phyloP scores from a whole-genome alignment of 64 coral and sea anemone genomes.

The Porites australiensis region DNA sequence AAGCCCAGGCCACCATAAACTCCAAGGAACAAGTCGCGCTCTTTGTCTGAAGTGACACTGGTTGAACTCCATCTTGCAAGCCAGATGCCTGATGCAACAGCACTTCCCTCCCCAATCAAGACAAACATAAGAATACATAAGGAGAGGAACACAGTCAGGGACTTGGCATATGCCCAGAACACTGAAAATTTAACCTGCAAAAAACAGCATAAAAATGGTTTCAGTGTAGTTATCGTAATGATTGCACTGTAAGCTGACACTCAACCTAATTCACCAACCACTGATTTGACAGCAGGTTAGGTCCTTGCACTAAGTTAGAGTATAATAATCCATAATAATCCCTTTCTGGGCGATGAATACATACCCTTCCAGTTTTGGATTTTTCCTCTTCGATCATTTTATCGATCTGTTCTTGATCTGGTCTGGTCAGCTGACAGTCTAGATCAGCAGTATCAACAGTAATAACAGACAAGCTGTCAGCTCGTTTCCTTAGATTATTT shows the following conservation, averaged over 20 bases:
- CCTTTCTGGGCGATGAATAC: not conserved
- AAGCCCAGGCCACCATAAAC: conserved; percentile 82
- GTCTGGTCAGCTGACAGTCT: conserved; percentile 53
- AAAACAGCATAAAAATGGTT: not conserved
- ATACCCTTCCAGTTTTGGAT: conserved; percentile 76
- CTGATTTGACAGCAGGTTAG: too few species aligned
- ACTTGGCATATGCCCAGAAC: conserved; percentile 64
- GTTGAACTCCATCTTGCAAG: conserved; percentile 85
- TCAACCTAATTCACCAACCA: too few species aligned
- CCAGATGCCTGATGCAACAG: conserved; percentile 80
- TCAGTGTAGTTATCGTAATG: not conserved
- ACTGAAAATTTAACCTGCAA: conserved; percentile 81
- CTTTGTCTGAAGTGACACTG: conserved; percentile 62
- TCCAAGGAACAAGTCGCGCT: conserved; percentile 58
- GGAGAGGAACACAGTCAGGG: conserved; percentile 39
- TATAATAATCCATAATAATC: too few species aligned
- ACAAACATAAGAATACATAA: conserved; percentile 55
- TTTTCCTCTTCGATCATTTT: conserved; percentile 80
- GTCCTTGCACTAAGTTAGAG: too few species aligned
- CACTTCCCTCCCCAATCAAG: conserved; percentile 31
- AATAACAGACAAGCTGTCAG: conserved; percentile 61
- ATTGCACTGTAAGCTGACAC: too few species aligned
- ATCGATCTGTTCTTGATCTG: conserved; percentile 66
- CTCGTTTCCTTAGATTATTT: not conserved
- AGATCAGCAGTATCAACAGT: conserved; percentile 81